Evolutionary conservation across 2,888 invertebrate species (phyloP), one percentile per base, ranked within the genome.

Genomic region (Chymomyza caudatula): DNA sequence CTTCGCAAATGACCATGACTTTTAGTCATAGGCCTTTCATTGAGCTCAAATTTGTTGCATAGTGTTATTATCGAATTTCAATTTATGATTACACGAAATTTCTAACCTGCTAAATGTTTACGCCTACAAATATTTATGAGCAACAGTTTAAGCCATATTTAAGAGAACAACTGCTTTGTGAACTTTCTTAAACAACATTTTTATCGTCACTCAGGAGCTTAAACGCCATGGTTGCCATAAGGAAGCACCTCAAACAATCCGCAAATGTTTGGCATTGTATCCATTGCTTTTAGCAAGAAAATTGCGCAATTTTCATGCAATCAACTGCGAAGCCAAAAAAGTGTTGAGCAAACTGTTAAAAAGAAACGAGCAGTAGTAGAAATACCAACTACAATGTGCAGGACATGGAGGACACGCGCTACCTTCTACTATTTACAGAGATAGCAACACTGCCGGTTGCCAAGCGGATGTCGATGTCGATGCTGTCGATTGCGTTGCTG

Each of bases 161-260:
- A 23, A 25, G 15, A 25, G 17, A 13, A 22, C 6, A 23, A 13
- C 15, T 11, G 19, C 19, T 20, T 23, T 11, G 42, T 58, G 23
- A 13, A 22, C 42, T 52, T 47, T 58, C 47, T 5, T 47, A 53
- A 8, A 19, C 17, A 47, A 47, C 4, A 57, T 57, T 23, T 54
- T 61, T 23, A 62, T 25, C 58, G 58, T 54, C 69, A 65, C 69
- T 69, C 13, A 59, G 55, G 44, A 74, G 82, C 78, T 88, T 87
- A 83, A 87, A 68, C 71, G 84, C 74, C 86, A 87, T 88, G 88
- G 77, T 71, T 87, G 81, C 69, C 73, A 71, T 42, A 47, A 64
- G 56, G 83, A 80, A 78, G 84, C 76, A 74, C 64, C 65, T 23
- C 74, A 47, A n/a, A 62, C 65, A 62, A 60, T 37, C 22, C 58